phyloP scores from a whole-genome alignment of 37 sponge, comb jelly and placozoan genomes.

The Agelas oroides region DNA sequence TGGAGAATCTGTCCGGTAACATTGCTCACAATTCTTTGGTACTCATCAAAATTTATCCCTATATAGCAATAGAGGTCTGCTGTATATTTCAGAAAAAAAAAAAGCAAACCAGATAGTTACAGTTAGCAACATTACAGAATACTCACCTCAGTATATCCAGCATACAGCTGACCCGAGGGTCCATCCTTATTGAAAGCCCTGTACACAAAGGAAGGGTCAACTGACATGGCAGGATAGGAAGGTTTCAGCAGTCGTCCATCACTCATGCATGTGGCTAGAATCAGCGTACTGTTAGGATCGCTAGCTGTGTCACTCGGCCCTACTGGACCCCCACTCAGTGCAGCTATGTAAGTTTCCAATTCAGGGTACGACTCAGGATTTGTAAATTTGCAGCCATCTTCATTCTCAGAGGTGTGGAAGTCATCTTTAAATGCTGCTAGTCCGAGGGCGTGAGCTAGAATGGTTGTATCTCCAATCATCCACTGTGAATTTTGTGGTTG shows the following conservation, averaged over 20 bases:
- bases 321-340: conserved; percentile 46
- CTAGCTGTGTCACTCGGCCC: conserved; percentile 29
- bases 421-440: conserved; percentile 63
- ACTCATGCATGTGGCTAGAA: conserved; percentile 50
- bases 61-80: too few relatives aligned
- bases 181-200: conserved; percentile 55
- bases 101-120: neutral
- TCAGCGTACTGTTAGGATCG: conserved; percentile 33
- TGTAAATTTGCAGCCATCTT: conserved; percentile 1
- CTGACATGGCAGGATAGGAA: conserved; percentile 34
- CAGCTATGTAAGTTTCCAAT: conserved; percentile 38
- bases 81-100: too few relatives aligned
- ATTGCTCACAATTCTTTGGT: too few relatives aligned
- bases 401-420: conserved; percentile 20
- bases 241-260: conserved; percentile 51
- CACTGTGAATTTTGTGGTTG: conserved; percentile 49
- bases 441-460: conserved; percentile 49
- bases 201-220: conserved; percentile 29
- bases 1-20: too few relatives aligned
- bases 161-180: conserved; percentile 57
- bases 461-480: conserved; percentile 67
- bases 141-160: conserved; percentile 43
- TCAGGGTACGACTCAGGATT: conserved; percentile 26
- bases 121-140: neutral
- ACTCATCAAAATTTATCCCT: too few relatives aligned